Evolutionary conservation across 2,888 invertebrate species (phyloP), one percentile per base, ranked within the genome.

Genomic region (Lasioglossum marginatum): DNA sequence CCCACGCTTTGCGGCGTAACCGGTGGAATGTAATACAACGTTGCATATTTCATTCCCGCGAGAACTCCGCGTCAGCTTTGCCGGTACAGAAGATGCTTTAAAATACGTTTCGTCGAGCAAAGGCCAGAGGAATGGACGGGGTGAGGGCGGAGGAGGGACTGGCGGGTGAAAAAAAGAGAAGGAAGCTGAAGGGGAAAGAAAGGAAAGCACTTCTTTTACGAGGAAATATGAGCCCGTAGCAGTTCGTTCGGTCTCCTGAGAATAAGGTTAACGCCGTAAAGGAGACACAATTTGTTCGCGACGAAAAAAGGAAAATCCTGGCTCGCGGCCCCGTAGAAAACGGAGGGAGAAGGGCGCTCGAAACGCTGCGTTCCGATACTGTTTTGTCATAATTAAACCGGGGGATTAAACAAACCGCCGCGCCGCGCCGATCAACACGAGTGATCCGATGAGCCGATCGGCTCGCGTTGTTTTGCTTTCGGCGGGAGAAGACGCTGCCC

Each of bases 191-290:
- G 16, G 27, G 23, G 40, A 34, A n/a, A 83, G 73, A 48, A 60
- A 81, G 77, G 84, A 71, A 77, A 77, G 86, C 79, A 81, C 76
- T 81, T 78, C 79, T 87, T 83, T 83, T 72, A 78, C 72, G 77
- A 87, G 87, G 75, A 87, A 74, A 81, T 83, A 87, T 81, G 82
- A 79, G 82, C 72, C 78, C 45, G 77, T 87, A 78, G 63, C 78
- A 77, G 81, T 81, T 87, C 81, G 81, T 81, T 87, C 81, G 83
- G 87, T 88, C 89, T 80, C 78, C 75, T 37, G 82, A 76, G 87
- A 87, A 86, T 84, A 90, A 89, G 89, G 90, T 88, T 90, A 87
- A 88, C 88, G 85, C 83, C 81, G 84, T 86, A 88, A 87, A 89
- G 87, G 86, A 84, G 90, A 79, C 84, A 86, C 84, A 90, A 90